Conservation (phyloP, 2,113 vertebrate species). For the Archilochus colubris region DNA sequence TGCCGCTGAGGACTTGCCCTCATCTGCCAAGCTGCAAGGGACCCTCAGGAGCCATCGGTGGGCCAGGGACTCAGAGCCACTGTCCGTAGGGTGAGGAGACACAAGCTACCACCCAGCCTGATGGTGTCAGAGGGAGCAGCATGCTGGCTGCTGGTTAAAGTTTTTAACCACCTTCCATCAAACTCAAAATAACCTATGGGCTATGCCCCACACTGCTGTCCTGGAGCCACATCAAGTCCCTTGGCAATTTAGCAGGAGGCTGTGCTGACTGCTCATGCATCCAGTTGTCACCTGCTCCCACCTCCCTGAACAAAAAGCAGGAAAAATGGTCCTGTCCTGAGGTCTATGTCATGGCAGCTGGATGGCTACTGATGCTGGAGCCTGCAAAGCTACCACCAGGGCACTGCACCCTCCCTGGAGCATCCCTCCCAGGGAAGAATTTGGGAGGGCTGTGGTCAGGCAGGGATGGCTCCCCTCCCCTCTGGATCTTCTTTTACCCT, state of each 20-base stretch:
- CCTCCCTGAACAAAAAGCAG: not conserved
- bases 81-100: not conserved
- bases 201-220: not conserved
- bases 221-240: not conserved
- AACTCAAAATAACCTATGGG: not conserved
- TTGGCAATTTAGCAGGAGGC: not conserved
- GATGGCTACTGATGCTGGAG: fast-evolving
- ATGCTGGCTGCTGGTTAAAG: not conserved
- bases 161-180: not conserved
- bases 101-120: fast-evolving
- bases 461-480: not conserved
- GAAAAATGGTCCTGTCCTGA: not conserved
- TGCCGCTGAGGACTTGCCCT: not conserved
- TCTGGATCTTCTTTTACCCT: not conserved
- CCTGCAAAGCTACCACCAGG: fast-evolving
- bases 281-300: not conserved
- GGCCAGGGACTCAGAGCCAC: not conserved
- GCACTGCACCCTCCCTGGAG: not conserved
- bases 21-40: not conserved
- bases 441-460: not conserved
- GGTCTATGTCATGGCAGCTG: not conserved
- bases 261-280: fast-evolving
- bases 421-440: not conserved
- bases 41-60: not conserved
- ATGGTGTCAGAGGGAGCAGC: not conserved